Evolutionary conservation across 2,113 vertebrate species (phyloP), one percentile per base, ranked within the genome.

Genomic region (Cyphomyrus discorhynchus): DNA sequence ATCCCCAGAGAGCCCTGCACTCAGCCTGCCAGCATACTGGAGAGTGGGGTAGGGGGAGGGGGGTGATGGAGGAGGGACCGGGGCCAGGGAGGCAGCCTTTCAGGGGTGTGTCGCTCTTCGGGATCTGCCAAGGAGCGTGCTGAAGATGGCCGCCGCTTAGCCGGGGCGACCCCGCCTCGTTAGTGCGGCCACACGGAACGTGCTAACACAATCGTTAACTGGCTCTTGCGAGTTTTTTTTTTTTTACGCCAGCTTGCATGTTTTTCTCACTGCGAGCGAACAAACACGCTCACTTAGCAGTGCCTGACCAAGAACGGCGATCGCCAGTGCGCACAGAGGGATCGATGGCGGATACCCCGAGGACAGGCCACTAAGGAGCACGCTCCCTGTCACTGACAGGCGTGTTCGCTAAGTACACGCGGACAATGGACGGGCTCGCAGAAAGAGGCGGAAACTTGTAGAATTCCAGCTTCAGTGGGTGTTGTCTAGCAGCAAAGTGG

Each of bases 1-100:
- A 6, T 90, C 90, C 90, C 86, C 15, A 4, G 90, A 62, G 88
- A 46, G 27, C 45, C 50, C 3, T 70, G 2, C 50, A 27, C 89
- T 47, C 46, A n/a, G 82, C 52, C 11, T 84, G 80, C 87, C 89
- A 10, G 66, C 56, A 88, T 35, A 66, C 24, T 58, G 58, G 87
- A 52, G 88, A 47, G 21, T 85, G 47, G 52, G 86, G 6, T 9
- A 8, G 89, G 88, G n/a, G 2, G 31, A 21, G 11, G 17, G 31
- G 47, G 35, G 10, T 15, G n/a, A 53, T 10, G 13, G 8, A 52
- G 74, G 45, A 45, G 35, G 47, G 49, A 24, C 42, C 21, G 42
- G 27, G 45, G 45, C 45, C 58, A 42, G 46, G 45, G n/a, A n/a
- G 56, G 27, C 56, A 27, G 83, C 49, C 49, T 50, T 46, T 86